Base-by-base conservation (phyloP, 1,140 invertebrate species). In the Pseudomyrmex pallidus region DNA sequence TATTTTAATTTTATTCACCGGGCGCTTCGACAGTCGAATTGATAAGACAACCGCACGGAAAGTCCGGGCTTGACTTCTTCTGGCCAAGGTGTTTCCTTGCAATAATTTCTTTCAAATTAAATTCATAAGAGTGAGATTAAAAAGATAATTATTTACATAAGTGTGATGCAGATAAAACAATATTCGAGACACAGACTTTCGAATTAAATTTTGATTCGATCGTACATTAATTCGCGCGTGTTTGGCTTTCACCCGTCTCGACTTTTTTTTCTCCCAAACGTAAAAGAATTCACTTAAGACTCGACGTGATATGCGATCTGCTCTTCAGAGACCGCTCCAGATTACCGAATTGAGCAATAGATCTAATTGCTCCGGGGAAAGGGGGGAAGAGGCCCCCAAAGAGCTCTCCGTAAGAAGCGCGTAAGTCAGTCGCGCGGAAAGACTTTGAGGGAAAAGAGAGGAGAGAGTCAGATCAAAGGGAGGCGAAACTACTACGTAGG, bases 391-490 rank as follows among this genome's bases (percentile, higher is more conserved):
- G 35, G 35, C 5, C 25, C 3, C 25, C 15, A 46, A 17, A 35
- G 25, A 35, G 35, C 35, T 35, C 54, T 74, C 13, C 66, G 74
- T 59, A 44, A 77, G 85, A 3, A 35, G 35, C 35, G 82, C 68
- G 25, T 13, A 64, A 64, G 46, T 20, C 66, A 52, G 46, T 56
- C 17, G 22, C 12, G 13, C 3, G 62, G 13, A 50, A 78, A 68
- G 64, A 78, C 20, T 78, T 67, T 22, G 46, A 8, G n/a, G 15
- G 22, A 64, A 48, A 67, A 54, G 35, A 52, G 10, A 7, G 44
- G 25, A 62, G n/a, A 25, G 64, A 22, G 56, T 46, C 17, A n/a
- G 74, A 78, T 78, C 76, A 87, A 86, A 87, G 73, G 25, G 82
- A 84, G 74, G 20, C 25, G 25, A n/a, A 59, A 76, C 25, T 25